Conservation (phyloP, 2,888 invertebrate species). For the Hyalella azteca region DNA sequence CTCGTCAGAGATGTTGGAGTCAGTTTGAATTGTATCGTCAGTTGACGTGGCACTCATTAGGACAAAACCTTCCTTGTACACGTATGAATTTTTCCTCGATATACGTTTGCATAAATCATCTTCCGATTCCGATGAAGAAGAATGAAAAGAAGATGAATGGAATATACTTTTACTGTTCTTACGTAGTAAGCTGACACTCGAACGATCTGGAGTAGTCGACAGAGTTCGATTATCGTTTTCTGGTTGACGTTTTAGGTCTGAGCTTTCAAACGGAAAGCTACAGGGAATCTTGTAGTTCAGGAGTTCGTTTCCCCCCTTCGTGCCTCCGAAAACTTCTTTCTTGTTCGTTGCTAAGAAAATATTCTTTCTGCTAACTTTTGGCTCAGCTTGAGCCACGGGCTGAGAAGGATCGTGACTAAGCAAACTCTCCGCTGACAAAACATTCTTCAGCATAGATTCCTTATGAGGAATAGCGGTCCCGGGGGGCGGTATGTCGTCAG, state of each 20-base stretch:
- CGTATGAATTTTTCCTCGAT: slow-evolving; percentile 21
- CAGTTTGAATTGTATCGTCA: slow-evolving; percentile 24
- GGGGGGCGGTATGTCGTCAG: background rate
- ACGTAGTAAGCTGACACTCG: background rate
- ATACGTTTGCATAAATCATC: background rate
- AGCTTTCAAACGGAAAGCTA: background rate
- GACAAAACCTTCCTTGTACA: slow-evolving; percentile 7
- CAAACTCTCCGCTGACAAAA: slow-evolving; percentile 4
- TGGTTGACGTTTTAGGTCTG: background rate
- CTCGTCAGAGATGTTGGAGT: background rate
- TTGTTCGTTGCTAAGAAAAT: background rate
- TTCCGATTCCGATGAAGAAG: background rate
- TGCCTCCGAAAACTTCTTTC: background rate
- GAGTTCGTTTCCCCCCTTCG: background rate
- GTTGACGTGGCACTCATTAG: background rate
- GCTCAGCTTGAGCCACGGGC: background rate
- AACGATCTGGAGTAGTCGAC: background rate
- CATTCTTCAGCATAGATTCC: background rate
- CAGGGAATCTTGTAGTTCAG: background rate
- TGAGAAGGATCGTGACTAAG: background rate
- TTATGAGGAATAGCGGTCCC: background rate
- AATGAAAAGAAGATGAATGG: background rate
- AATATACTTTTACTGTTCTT: background rate
- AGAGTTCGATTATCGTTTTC: background rate
- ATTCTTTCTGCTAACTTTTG: background rate